phyloP scores from a whole-genome alignment of 2,113 vertebrate genomes.

The Anguilla japonica region DNA sequence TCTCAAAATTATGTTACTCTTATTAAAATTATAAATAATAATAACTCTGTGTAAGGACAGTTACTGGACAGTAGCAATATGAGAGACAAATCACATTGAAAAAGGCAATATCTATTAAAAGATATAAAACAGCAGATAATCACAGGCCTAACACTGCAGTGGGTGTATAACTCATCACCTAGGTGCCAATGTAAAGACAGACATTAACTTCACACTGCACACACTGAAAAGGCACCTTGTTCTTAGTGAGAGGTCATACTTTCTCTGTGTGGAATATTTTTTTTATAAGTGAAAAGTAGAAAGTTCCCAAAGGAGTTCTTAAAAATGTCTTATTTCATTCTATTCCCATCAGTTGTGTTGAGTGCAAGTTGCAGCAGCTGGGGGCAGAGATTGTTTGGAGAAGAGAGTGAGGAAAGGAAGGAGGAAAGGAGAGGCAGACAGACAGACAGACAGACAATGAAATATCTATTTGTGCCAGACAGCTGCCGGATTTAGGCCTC shows the following conservation, averaged over 20 bases:
- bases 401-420: background rate
- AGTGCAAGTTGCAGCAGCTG: too few species aligned
- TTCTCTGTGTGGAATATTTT: too few species aligned
- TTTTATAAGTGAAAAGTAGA: too few species aligned
- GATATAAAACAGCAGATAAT: background rate
- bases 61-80: background rate
- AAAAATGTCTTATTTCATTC: background rate
- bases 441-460: background rate
- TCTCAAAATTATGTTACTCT: background rate
- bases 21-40: background rate
- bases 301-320: background rate
- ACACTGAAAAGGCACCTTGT: too few species aligned
- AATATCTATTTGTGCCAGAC: background rate
- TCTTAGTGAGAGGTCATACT: too few species aligned
- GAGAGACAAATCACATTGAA: background rate
- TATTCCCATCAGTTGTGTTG: background rate
- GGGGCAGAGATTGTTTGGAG: too few species aligned
- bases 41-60: background rate
- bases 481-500: background rate
- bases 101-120: background rate
- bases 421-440: background rate
- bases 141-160: too few species aligned
- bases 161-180: too few species aligned
- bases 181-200: too few species aligned
- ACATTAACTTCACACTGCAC: too few species aligned